A percentile compares a stretch with the other conserved stretches of the same genome.
Conservation (phyloP, 2,113 vertebrate genomes). For the Platanista minor region DNA sequence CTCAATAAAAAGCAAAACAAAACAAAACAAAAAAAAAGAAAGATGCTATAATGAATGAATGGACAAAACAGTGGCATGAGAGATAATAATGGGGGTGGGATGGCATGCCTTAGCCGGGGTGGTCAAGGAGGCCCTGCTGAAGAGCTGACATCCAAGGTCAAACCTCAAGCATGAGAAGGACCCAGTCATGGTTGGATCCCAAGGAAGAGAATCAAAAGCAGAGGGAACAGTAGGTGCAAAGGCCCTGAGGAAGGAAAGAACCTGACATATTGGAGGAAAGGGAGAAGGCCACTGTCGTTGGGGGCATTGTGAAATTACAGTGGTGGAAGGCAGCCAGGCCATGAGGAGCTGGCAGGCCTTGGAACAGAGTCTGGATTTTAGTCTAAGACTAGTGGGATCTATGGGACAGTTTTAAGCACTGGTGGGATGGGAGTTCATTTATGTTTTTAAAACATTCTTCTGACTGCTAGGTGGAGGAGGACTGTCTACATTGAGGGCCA, state of each 20-base stretch:
- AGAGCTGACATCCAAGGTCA: not conserved
- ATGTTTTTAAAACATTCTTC: not conserved
- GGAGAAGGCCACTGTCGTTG: not conserved
- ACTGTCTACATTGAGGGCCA: not conserved
- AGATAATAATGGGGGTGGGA: not conserved
- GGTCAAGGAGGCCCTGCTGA: not conserved
- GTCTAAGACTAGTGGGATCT: not conserved
- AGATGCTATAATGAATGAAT: not conserved
- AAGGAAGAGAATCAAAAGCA: not conserved
- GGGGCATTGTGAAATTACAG: not conserved
- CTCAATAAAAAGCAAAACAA: not conserved
- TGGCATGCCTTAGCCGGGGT: not conserved
- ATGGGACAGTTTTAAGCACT: not conserved
- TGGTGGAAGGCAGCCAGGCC: not conserved
- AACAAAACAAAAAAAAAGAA: not conserved
- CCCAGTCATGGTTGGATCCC: not conserved
- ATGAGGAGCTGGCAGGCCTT: rapidly evolving
- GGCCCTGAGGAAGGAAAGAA: not conserved
- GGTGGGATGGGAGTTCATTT: not conserved
- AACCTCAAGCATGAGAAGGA: not conserved
- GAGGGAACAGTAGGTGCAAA: not conserved
- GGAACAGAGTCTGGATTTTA: not conserved
- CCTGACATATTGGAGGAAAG: not conserved
- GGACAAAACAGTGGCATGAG: not conserved
- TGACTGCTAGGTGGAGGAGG: not conserved